A percentile compares a stretch with the other conserved stretches of the same genome.
These are phyloP conservation scores for Candidula unifasciata DNA, from an alignment of 2,888 invertebrate species.

Conservation along the genomic window DNA sequence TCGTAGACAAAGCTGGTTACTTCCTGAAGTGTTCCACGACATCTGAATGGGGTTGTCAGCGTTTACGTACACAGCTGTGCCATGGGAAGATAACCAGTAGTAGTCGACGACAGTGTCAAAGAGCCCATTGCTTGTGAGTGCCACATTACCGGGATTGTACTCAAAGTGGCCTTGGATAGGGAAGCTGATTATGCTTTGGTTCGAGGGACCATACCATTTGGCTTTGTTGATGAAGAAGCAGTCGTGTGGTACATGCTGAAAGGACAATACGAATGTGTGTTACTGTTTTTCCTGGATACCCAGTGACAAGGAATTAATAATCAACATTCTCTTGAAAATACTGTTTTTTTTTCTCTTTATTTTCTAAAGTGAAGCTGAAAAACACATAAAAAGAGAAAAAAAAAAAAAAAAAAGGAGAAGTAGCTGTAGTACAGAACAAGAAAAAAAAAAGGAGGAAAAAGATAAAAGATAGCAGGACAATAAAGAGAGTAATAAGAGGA, in stretches of 20 bases:
- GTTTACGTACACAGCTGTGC: constrained; percentile 84
- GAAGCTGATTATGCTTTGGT: constrained; percentile 59
- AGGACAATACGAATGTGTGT: not conserved
- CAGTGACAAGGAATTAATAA: too few species aligned
- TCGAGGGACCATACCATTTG: constrained; percentile 72
- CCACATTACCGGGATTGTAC: constrained; percentile 59
- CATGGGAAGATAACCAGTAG: constrained; percentile 84
- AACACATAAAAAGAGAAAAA: too few species aligned
- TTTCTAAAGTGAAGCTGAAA: too few species aligned
- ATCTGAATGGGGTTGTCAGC: constrained; percentile 86
- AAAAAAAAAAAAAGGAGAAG: too few species aligned
- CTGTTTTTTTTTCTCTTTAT: too few species aligned
- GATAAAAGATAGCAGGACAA: too few species aligned
- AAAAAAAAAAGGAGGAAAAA: too few species aligned
- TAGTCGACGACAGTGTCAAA: constrained; percentile 74
- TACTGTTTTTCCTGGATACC: too few species aligned
- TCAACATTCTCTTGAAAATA: too few species aligned
- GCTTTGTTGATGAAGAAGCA: constrained; percentile 82
- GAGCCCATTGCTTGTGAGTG: constrained; percentile 60
- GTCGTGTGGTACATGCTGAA: constrained; percentile 84
- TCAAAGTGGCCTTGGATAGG: constrained; percentile 62
- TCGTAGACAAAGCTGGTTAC: constrained; percentile 62
- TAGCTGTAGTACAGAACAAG: too few species aligned
- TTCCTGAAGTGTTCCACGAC: constrained; percentile 84
- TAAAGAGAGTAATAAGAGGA: too few species aligned